Evolutionary conservation across 53 echinoderm and acorn worm species (phyloP).

Genomic region (Apostichopus leukothele): DNA sequence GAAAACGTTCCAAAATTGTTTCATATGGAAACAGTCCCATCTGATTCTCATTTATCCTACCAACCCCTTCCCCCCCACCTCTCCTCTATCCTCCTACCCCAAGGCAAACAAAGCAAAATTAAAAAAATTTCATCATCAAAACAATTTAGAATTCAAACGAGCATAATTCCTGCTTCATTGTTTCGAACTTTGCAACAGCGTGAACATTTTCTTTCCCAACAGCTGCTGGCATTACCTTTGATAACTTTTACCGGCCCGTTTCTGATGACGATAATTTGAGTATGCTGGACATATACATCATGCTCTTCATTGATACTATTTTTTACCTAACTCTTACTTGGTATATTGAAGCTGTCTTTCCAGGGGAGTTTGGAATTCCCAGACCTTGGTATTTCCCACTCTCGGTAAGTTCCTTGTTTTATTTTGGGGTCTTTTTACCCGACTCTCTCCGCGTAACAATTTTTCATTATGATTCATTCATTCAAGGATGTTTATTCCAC

Average conservation of each 20-base stretch:
- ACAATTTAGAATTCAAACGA: too few relatives aligned
- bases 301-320: constrained; percentile 79
- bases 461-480: too few relatives aligned
- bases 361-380: constrained; percentile 91
- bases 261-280: constrained; percentile 87
- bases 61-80: too few relatives aligned
- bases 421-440: too few relatives aligned
- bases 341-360: constrained; percentile 94
- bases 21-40: too few relatives aligned
- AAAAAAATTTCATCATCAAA: too few relatives aligned
- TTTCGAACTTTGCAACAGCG: neutral
- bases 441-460: too few relatives aligned
- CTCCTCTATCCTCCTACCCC: too few relatives aligned
- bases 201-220: neutral
- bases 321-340: constrained; percentile 73
- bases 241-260: constrained; percentile 71
- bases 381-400: constrained; percentile 88
- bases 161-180: neutral
- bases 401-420: constrained; percentile 54
- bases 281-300: constrained; percentile 73
- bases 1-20: too few relatives aligned
- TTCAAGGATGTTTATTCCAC: too few relatives aligned
- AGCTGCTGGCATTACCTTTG: constrained; percentile 41
- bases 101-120: too few relatives aligned
- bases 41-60: too few relatives aligned